Conservation (phyloP, 2,113 vertebrate species). For the Oreocharis arfaki region DNA sequence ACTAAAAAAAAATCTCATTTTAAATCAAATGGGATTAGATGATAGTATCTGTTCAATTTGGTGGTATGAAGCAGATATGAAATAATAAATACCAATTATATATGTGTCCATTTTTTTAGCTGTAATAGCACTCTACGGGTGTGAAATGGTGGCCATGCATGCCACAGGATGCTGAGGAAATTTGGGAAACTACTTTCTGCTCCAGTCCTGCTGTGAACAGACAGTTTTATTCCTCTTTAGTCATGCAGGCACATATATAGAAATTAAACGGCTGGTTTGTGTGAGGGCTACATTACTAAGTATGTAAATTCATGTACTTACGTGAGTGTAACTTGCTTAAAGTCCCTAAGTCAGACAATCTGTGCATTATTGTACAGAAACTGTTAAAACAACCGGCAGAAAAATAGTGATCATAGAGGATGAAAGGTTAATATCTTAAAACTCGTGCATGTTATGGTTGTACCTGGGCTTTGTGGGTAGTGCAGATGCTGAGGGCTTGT, state of each 20-base stretch:
- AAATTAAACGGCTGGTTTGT: not conserved
- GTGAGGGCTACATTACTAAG: not conserved
- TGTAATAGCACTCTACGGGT: not conserved
- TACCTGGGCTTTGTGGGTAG: not conserved
- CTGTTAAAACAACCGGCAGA: not conserved
- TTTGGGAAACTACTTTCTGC: not conserved
- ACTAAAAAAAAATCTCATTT: not conserved
- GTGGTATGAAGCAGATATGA: not conserved
- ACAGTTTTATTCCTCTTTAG: not conserved
- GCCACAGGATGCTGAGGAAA: not conserved
- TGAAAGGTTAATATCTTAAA: not conserved
- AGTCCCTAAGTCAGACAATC: not conserved
- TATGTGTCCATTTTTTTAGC: not conserved
- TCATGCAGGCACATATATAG: not conserved
- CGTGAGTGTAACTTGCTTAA: not conserved
- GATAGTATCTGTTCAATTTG: not conserved
- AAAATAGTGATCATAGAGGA: not conserved
- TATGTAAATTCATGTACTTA: not conserved
- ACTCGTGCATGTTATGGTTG: not conserved
- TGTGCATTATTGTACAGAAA: not conserved
- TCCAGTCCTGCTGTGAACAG: not conserved
- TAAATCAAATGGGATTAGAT: not conserved
- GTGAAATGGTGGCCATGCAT: accelerated
- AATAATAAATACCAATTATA: not conserved
- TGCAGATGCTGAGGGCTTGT: not conserved